Conservation (phyloP, 2,113 vertebrate genomes). For the Pluvialis apricaria region DNA sequence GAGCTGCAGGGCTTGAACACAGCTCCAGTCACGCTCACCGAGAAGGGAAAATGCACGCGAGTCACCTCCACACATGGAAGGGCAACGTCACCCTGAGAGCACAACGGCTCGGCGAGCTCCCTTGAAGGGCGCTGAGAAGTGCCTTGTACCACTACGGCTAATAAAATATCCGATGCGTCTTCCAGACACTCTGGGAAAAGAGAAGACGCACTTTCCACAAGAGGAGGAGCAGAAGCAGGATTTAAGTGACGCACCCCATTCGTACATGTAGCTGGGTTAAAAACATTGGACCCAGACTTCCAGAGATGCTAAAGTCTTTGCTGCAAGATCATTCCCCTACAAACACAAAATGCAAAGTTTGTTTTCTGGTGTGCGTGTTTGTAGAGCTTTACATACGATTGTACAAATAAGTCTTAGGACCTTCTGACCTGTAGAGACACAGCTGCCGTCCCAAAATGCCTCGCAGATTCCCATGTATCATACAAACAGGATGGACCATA, state of each 20-base stretch:
- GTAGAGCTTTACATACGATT: neutral
- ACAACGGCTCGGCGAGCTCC: neutral
- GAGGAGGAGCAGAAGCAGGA: neutral
- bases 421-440: neutral
- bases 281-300: neutral
- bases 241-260: neutral
- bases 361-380: neutral
- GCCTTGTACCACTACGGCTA: no score
- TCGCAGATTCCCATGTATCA: neutral
- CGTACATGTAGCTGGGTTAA: neutral
- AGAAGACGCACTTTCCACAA: neutral
- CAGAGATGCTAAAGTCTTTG: neutral
- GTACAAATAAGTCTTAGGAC: neutral
- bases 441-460: neutral
- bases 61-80: neutral
- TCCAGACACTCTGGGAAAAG: neutral
- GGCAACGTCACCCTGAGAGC: neutral
- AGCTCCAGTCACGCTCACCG: neutral
- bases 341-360: accelerated
- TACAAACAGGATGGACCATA: no score
- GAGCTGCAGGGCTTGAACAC: neutral
- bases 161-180: no score
- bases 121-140: neutral
- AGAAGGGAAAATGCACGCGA: neutral
- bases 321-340: neutral